Conservation (phyloP, 2,797 vertebrate species). For the Acanthurus tractus region DNA sequence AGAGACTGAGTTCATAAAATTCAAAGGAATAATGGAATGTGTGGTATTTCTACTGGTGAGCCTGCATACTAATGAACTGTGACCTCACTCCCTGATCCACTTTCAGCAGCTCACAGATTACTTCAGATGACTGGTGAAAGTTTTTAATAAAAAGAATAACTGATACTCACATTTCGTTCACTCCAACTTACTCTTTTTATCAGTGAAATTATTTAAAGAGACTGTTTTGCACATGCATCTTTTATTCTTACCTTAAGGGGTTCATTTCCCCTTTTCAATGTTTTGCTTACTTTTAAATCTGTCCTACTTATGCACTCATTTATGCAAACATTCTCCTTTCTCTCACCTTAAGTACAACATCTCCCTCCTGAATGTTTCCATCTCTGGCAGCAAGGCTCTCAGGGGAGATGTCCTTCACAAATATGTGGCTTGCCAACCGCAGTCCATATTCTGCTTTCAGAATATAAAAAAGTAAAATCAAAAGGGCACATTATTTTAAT, state of each 20-base stretch:
- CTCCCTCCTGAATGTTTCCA: slow-evolving; percentile 98
- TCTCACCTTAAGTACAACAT: slow-evolving; percentile 96
- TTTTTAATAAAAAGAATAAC: slow-evolving; percentile 11
- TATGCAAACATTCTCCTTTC: slow-evolving; percentile 50
- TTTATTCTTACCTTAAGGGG: background rate
- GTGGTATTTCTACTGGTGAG: slow-evolving; percentile 58
- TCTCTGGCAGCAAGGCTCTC: slow-evolving; percentile 97
- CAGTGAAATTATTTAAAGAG: background rate
- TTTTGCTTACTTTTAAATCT: background rate
- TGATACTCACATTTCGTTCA: background rate
- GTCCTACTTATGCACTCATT: background rate
- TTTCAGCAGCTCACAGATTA: slow-evolving; percentile 34
- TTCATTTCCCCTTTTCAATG: background rate
- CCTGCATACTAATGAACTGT: slow-evolving; percentile 63
- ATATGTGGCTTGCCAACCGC: slow-evolving; percentile 97
- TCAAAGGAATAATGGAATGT: slow-evolving; percentile 59
- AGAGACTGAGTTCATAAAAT: slow-evolving; percentile 46
- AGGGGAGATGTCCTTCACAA: slow-evolving; percentile 98
- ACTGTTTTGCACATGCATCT: background rate
- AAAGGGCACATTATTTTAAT: background rate
- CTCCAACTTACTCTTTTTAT: background rate
- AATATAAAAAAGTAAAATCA: slow-evolving; percentile 46
- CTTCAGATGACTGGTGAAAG: slow-evolving; percentile 12
- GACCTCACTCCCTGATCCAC: slow-evolving; percentile 43
- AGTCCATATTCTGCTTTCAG: slow-evolving; percentile 92